phyloP scores from a whole-genome alignment of 2,113 vertebrate species.

The Halcyon senegalensis region DNA sequence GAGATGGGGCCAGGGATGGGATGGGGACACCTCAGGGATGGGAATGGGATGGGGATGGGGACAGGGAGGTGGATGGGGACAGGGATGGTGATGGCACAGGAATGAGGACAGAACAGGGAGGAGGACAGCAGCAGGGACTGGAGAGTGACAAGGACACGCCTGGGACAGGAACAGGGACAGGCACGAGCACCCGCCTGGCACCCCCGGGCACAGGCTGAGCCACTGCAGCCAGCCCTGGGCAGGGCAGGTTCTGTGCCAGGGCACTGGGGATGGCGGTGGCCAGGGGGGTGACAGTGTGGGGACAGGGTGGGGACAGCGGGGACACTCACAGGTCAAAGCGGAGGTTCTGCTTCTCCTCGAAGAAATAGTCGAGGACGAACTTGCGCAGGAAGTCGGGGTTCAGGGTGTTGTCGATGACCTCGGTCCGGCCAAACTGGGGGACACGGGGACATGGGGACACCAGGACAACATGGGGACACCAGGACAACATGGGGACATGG shows the following conservation, averaged over 20 bases:
- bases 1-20: not conserved
- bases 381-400: constrained; percentile 95
- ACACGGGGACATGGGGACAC: not conserved
- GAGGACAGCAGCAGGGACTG: not conserved
- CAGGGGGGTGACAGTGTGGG: not conserved
- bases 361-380: constrained; percentile 94
- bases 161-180: not conserved
- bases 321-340: constrained; percentile 95
- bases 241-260: not conserved
- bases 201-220: not conserved
- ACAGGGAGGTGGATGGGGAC: not conserved
- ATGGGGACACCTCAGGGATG: not conserved
- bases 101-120: not conserved
- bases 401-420: constrained; percentile 94
- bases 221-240: not conserved
- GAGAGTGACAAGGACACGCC: too few species aligned
- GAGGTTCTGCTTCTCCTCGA: constrained; percentile 94
- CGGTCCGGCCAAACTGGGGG: constrained; percentile 89
- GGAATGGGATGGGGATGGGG: not conserved
- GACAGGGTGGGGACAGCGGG: too few species aligned
- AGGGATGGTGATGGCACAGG: not conserved
- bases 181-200: not conserved
- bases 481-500: not conserved
- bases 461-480: not conserved
- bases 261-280: not conserved